Conservation (phyloP, 2,113 vertebrate species). For the Brienomyrus brachyistius region DNA sequence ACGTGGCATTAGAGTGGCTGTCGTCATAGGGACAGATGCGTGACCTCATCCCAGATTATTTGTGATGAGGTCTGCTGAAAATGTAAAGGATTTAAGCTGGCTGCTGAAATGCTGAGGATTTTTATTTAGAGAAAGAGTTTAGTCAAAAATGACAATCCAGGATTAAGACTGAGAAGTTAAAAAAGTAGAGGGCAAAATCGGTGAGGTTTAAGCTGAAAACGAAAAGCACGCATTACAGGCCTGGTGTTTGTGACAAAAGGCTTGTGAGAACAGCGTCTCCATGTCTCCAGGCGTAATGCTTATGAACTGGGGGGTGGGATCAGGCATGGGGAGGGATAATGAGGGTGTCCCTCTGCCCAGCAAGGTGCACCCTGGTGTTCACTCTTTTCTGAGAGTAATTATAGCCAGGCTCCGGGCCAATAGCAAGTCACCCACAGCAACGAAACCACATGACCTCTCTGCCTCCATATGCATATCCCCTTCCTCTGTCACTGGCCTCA, state of each 20-base stretch:
- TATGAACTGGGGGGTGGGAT: background rate
- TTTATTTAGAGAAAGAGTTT: background rate
- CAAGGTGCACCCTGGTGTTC: background rate
- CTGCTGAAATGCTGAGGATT: background rate
- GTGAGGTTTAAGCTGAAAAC: no score
- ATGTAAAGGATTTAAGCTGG: background rate
- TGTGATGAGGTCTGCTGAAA: background rate
- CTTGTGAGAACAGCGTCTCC: background rate
- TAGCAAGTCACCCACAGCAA: background rate
- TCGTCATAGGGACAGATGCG: background rate
- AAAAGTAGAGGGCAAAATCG: background rate
- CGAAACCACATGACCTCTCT: background rate
- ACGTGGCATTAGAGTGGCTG: background rate
- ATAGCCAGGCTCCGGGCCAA: background rate
- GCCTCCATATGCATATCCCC: background rate
- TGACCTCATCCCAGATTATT: background rate
- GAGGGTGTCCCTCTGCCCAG: background rate
- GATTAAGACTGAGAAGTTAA: background rate
- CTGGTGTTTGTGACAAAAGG: background rate
- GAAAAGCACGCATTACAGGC: background rate
- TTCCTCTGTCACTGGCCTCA: background rate
- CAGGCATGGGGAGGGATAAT: background rate
- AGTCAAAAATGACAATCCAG: background rate
- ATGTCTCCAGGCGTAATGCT: background rate
- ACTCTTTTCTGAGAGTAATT: background rate